Conservation (phyloP, 2,888 invertebrate genomes). For the Fissipunctia ypsillon region DNA sequence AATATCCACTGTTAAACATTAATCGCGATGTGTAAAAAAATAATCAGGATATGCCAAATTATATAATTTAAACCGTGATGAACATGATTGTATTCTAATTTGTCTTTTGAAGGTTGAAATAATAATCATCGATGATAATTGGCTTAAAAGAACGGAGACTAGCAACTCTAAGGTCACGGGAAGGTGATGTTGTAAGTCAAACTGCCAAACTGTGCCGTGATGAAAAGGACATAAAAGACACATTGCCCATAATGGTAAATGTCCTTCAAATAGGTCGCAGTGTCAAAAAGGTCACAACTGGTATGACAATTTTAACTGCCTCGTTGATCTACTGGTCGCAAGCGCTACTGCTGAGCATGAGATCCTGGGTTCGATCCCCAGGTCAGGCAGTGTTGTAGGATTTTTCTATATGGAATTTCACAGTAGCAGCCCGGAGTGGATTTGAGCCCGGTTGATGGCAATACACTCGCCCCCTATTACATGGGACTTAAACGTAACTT, state of each 20-base stretch:
- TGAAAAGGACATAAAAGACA: constrained; percentile 15
- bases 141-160: constrained; percentile 26
- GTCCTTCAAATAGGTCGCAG: neutral
- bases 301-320: too few relatives aligned
- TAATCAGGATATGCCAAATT: constrained; percentile 37
- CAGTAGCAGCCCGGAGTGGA: too few relatives aligned
- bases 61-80: constrained; percentile 32
- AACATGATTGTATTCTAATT: constrained; percentile 25
- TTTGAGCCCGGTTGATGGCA: too few relatives aligned
- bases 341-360: too few relatives aligned
- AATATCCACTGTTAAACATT: neutral
- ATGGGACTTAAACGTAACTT: too few relatives aligned
- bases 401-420: too few relatives aligned
- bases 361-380: too few relatives aligned
- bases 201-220: neutral
- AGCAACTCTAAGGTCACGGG: constrained; percentile 27
- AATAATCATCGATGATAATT: constrained; percentile 39
- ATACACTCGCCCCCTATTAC: too few relatives aligned
- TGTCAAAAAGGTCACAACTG: neutral
- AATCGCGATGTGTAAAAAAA: constrained; percentile 7
- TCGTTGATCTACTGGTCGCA: too few relatives aligned
- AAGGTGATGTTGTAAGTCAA: constrained; percentile 25
- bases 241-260: neutral
- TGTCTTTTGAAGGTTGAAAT: constrained; percentile 26
- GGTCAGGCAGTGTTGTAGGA: too few relatives aligned